phyloP scores from a whole-genome alignment of 2,888 invertebrate genomes.

The Myopa testacea region DNA sequence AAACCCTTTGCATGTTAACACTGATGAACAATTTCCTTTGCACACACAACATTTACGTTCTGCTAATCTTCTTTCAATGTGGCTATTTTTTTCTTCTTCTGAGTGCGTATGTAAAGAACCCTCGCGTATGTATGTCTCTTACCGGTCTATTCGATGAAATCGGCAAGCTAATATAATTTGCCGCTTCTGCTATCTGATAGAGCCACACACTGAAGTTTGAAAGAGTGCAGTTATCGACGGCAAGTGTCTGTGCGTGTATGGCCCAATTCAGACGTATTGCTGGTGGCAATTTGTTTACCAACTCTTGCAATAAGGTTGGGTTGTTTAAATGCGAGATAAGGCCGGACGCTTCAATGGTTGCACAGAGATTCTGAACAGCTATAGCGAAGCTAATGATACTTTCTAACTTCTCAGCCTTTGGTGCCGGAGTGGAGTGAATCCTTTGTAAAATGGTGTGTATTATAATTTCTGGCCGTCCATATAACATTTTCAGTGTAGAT shows the following conservation, averaged over 20 bases:
- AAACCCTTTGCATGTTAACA: slow-evolving; percentile 2
- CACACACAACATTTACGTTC: slow-evolving; percentile 35
- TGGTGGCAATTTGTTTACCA: not conserved
- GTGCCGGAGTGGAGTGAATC: not conserved
- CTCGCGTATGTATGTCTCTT: too few relatives aligned
- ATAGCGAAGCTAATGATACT: not conserved
- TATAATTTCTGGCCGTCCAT: not conserved
- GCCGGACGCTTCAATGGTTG: not conserved
- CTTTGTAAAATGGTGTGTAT: not conserved
- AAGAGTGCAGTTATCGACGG: too few relatives aligned
- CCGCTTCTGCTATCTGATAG: slow-evolving; percentile 12
- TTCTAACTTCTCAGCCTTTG: not conserved
- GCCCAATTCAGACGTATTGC: not conserved
- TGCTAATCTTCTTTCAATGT: not conserved
- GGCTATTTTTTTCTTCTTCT: not conserved
- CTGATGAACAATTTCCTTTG: slow-evolving; percentile 25
- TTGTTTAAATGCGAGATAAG: not conserved
- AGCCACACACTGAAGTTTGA: not conserved
- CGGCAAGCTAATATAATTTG: slow-evolving; percentile 32
- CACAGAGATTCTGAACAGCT: not conserved
- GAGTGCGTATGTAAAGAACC: slow-evolving; percentile 24
- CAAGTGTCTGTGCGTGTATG: not conserved
- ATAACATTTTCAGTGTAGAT: slow-evolving; percentile 1
- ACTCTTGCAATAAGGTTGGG: not conserved
- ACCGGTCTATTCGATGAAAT: slow-evolving; percentile 35